Base-by-base conservation (phyloP, 1,140 invertebrate genomes). In the Drosophila bipectinata region DNA sequence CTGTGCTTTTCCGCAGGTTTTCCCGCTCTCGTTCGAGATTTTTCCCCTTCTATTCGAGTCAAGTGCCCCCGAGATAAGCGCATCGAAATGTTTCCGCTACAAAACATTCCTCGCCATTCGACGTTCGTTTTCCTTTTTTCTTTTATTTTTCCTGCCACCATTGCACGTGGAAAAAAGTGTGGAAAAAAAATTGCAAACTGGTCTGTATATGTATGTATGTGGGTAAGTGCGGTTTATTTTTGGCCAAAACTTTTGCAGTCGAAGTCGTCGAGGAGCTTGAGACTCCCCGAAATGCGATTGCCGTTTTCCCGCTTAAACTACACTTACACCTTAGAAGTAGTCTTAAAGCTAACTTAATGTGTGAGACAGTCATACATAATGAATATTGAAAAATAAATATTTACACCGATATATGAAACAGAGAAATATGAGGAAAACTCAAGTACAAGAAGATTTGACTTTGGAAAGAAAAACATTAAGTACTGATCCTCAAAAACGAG, bases 31-130 rank as follows among this genome's bases (percentile, higher is more conserved):
- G 15, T 21, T 45, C 21, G 5, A 45, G 41, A 18, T 47, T 47
- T 47, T 28, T 28, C 41, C 18, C n/a, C n/a, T 44, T 3, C 44
- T 21, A 47, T 47, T 55, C 57, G 66, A 79, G 72, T 88, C 83
- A 87, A 88, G 78, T 82, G 75, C 59, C 74, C 57, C 57, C 71
- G 61, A 88, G 78, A 87, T 87, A 87, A 87, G 79, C 66, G 66
- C 77, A 58, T 68, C 63, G 49, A 82, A 85, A 85, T 85, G 81
- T 85, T 85, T 85, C 68, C 60, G 81, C 51, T 56, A 54, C 66
- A 78, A 60, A 85, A 66, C 63, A 68, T 77, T 55, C 59, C 59
- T 64, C 32, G 44, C 30, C 55, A 48, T 49, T 56, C 30, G 47
- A 37, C 45, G 3, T 34, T 12, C 12, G 34, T 10, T 37, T 37